Evolutionary conservation across 2,797 vertebrate species (phyloP), one percentile per base, ranked within the genome.

Genomic region (Adelosebastes latens): DNA sequence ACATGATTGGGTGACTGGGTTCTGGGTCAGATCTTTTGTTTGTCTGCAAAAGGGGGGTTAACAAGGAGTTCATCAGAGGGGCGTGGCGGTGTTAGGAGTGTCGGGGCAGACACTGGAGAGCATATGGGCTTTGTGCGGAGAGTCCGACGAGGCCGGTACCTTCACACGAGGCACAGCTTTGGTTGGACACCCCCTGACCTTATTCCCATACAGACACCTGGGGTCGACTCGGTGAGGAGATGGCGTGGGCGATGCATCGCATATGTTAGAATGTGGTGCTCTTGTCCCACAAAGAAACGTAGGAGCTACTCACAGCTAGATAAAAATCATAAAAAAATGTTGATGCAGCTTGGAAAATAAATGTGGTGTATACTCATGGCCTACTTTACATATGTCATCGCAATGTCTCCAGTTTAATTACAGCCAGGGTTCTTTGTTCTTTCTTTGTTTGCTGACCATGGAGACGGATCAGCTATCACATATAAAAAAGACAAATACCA

Each of bases 1-100:
- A 87, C 89, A 83, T 88, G 79, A 91, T 80, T 85, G 82, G 86
- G 74, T 80, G 86, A 81, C 72, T 79, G 75, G 72, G 80, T 83
- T 91, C 79, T 88, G 83, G 87, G 89, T 90, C 82, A 89, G 29
- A 18, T 29, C 89, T 85, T 92, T 93, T 93, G 91, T 94, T 94
- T 91, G 83, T 89, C 87, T 83, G 58, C 61, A 69, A 39, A 59
- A 39, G 36, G 12, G 56, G 73, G 82, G 86, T 85, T 89, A 91
- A 86, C 70, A 58, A 82, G 85, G 70, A 81, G 70, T 77, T 59
- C 62, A 63, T 83, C 16, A 14, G 75, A 62, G 77, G 74, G 71
- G 75, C 18, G 75, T 63, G 72, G 72, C 10, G 6, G 52, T 7
- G 74, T 79, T 25, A 66, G 56, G 75, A 53, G 87, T 71, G 83